Evolutionary conservation across 2,113 vertebrate species (phyloP), one percentile per base, ranked within the genome.

Genomic region (Tinamus guttatus): DNA sequence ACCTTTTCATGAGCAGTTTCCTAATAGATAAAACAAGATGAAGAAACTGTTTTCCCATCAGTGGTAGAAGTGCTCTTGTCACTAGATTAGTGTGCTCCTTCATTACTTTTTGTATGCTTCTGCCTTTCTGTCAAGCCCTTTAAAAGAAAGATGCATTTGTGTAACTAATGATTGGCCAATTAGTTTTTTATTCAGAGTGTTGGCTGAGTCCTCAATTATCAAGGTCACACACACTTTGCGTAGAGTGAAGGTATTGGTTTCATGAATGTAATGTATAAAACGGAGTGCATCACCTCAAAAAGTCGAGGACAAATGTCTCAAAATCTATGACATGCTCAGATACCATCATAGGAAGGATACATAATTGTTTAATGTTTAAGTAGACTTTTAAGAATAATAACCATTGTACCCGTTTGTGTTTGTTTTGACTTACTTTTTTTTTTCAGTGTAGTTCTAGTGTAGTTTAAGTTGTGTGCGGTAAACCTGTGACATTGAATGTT

Each of bases 231-330:
- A 59, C 60, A 17, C 9, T 38, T 87, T 64, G 10, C 43, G 75
- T 0, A 58, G 0, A 51, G 11, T 36, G 27, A 51, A 67, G 67
- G 32, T 32, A 3, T 22, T 77, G 7, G 1, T 71, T 71, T 30
- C 34, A 41, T 28, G 64, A 81, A 83, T 14, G 13, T 41, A 81
- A 58, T 51, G 25, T 73, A 9, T 27, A 92, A 87, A 84, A 54
- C 5, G 1, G 21, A 79, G 12, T 36, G 17, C 60, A 49, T n/a
- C 52, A 54, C 27, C 11, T 74, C 20, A 74, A 11, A 32, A 85
- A 73, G n/a, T 41, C 21, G 63, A 51, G 32, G 21, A 30, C 16
- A 84, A 73, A 81, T 38, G 5, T 12, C 52, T 54, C 18, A 60
- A 76, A 32, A 76, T 76, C 4, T 76, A 2, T 40, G 10, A 65